Percentiles rank a stretch among this genome's conserved stretches.
phyloP scores from a whole-genome alignment of 2,113 vertebrate genomes.

The Sus scrofa region T2T-Sscrofa CM000824.6:124342001-124342500 shows the following conservation, averaged over 20 bases:
- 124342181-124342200: background rate
- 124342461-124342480: background rate
- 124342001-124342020: background rate
- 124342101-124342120: background rate
- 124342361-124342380: background rate
- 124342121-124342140: background rate
- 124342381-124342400: background rate
- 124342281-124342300: background rate
- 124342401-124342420: background rate
- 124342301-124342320: background rate
- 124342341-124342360: background rate
- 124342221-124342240: background rate
- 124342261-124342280: background rate
- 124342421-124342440: background rate
- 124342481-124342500: background rate
- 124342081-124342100: background rate
- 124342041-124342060: constrained; percentile 20
- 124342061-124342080: background rate
- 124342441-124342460: background rate
- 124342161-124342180: background rate
- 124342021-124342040: background rate
- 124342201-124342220: background rate
- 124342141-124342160: background rate
- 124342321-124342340: background rate
- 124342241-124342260: background rate